Evolutionary conservation across 2,888 invertebrate species (phyloP), one percentile per base, ranked within the genome.

Genomic region (Troglohyphantes excavatus): DNA sequence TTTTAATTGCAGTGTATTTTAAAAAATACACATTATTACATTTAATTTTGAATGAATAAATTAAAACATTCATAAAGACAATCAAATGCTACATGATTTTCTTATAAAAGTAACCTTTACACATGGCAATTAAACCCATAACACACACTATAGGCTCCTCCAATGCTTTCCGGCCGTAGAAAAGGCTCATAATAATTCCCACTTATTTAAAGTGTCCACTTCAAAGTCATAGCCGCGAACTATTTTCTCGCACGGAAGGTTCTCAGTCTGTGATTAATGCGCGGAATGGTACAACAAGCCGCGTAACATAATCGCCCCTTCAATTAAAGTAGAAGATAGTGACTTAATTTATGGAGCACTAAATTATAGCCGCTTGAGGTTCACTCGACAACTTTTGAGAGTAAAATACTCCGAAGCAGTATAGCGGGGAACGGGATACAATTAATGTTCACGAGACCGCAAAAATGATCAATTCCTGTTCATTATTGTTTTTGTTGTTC

Each of bases 341-440:
- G 63, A 81, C 81, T 81, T 88, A 88, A 88, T 88, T 88, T 81
- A 88, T 88, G 88, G 73, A 75, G 82, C 23, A 75, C 65, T 88
- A 88, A 88, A 88, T 88, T 88, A 88, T 59, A 65, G 53, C 76
- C 67, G 84, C 75, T 23, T 75, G 84, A 84, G 84, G 21, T 67
- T 26, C n/a, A 73, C 75, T 75, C 67, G 85, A 78, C 85, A 78
- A 78, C 29, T 86, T 86, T 78, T 86, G 85, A 86, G 68, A 73
- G 29, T 13, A 61, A 46, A 43, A 33, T 27, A 61, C 61, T 13
- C 33, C 19, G 9, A 23, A 26, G 17, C 59, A 21, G 65, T 19
- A 43, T 73, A 2, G 17, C 17, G 65, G 65, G 23, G 68, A 61
- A 76, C 19, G 61, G 65, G 59, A 26, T 73, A 61, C 76, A 33